These are phyloP conservation scores for Stictocephala bisonia DNA, from an alignment of 2,888 invertebrate species.

Conservation along the genomic window DNA sequence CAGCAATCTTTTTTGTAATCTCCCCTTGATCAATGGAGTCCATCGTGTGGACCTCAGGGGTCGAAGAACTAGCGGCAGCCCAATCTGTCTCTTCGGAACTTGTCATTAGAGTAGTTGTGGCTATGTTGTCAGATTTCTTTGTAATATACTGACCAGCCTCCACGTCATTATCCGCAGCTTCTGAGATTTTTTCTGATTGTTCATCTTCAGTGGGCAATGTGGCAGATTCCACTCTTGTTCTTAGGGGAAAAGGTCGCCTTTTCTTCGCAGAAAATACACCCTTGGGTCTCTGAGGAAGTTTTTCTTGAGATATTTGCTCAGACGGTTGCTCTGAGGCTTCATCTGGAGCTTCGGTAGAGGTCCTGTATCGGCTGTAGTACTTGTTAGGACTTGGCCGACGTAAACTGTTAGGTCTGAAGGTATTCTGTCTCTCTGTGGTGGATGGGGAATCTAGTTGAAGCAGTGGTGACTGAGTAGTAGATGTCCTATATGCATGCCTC, in stretches of 20 bases:
- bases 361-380: conserved; percentile 60
- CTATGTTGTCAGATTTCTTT: conserved; percentile 53
- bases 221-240: conserved; percentile 47
- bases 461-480: conserved; percentile 51
- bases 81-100: conserved; percentile 48
- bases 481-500: conserved; percentile 51
- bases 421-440: conserved; percentile 55
- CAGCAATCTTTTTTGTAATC: conserved; percentile 68
- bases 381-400: conserved; percentile 59
- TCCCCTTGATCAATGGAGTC: conserved; percentile 46
- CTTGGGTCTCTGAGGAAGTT: conserved; percentile 54
- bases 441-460: conserved; percentile 51
- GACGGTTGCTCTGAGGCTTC: conserved; percentile 46
- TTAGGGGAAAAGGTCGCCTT: conserved; percentile 55
- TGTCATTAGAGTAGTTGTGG: conserved; percentile 51
- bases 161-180: conserved; percentile 50
- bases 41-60: conserved; percentile 37
- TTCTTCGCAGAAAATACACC: conserved; percentile 60
- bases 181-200: conserved; percentile 11
- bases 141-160: conserved; percentile 49
- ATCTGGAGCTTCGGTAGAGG: conserved; percentile 56
- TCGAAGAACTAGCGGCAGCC: conserved; percentile 15
- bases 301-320: conserved; percentile 48
- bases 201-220: conserved; percentile 54
- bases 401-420: conserved; percentile 52